Conservation (phyloP, 2,797 vertebrate genomes). For the Anolis apletophallus region DNA sequence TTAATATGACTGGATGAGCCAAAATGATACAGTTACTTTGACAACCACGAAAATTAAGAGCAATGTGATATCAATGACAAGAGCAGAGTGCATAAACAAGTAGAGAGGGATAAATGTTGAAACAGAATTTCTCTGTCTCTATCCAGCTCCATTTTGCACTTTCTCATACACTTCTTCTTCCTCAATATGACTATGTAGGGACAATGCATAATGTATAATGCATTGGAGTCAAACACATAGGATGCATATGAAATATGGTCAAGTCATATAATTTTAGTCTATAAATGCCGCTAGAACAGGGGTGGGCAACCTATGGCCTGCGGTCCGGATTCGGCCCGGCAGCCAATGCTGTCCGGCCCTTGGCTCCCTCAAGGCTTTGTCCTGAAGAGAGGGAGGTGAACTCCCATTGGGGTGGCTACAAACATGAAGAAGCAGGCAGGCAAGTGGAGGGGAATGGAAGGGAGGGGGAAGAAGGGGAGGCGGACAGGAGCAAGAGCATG, state of each 20-base stretch:
- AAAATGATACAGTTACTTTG: constrained; percentile 85
- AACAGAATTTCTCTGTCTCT: background rate
- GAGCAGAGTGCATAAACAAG: constrained; percentile 29
- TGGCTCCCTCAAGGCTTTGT: no score
- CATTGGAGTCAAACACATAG: background rate
- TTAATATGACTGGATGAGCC: constrained; percentile 78
- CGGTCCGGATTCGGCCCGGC: no score
- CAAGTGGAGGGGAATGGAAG: no score
- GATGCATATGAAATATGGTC: background rate
- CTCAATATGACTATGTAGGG: background rate
- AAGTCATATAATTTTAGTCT: background rate
- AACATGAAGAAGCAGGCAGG: no score
- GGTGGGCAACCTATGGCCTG: no score
- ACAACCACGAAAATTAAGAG: constrained; percentile 77
- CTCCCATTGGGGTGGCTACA: no score
- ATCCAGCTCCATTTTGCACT: background rate
- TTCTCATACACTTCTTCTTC: background rate
- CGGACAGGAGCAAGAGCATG: no score
- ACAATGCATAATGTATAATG: background rate
- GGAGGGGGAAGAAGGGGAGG: no score
- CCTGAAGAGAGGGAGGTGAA: no score
- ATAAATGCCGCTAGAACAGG: background rate
- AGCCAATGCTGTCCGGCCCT: no score
- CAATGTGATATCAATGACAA: constrained; percentile 32
- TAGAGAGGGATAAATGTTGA: constrained; percentile 30